These are phyloP conservation scores for Pristionchus pacificus DNA, from an alignment of 1,140 invertebrate species.

Conservation along the genomic window DNA sequence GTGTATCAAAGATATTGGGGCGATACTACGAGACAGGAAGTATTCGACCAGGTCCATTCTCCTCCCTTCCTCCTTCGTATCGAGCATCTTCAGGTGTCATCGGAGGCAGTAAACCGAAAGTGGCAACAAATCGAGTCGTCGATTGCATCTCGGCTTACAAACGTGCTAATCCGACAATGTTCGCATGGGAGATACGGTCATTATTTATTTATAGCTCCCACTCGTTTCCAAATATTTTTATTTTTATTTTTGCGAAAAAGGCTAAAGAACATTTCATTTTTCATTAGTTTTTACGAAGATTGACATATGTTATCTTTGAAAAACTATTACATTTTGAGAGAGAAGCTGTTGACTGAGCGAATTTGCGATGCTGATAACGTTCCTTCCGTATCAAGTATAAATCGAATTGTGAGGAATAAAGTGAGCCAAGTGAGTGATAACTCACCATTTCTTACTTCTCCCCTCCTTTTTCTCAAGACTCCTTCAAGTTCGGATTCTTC, in stretches of 20 bases:
- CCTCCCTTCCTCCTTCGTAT: neutral
- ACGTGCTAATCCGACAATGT: constrained; percentile 97
- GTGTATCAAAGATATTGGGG: constrained; percentile 86
- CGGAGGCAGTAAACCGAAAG: constrained; percentile 97
- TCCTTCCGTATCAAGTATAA: constrained; percentile 96
- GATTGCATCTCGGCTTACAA: constrained; percentile 98
- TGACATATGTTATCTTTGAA: neutral
- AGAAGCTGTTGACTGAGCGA: constrained; percentile 86
- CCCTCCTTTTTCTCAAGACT: constrained; percentile 1
- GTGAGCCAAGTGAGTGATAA: neutral
- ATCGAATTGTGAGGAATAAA: constrained; percentile 66
- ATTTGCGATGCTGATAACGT: constrained; percentile 98
- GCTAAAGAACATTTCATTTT: neutral
- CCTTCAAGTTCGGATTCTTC: constrained; percentile 4
- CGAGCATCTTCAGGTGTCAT: constrained; percentile 73
- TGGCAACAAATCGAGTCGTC: constrained; percentile 94
- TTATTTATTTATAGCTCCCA: constrained; percentile 69
- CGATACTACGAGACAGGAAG: constrained; percentile 90
- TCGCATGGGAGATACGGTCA: constrained; percentile 98
- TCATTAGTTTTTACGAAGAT: neutral
- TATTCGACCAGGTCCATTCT: constrained; percentile 74
- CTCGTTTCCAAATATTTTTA: neutral
- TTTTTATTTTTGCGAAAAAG: neutral
- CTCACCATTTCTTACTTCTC: neutral
- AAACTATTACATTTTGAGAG: constrained; percentile 61